Evolutionary conservation across 2,888 invertebrate genomes (phyloP).

Genomic region (Entomobrya multifasciata): DNA sequence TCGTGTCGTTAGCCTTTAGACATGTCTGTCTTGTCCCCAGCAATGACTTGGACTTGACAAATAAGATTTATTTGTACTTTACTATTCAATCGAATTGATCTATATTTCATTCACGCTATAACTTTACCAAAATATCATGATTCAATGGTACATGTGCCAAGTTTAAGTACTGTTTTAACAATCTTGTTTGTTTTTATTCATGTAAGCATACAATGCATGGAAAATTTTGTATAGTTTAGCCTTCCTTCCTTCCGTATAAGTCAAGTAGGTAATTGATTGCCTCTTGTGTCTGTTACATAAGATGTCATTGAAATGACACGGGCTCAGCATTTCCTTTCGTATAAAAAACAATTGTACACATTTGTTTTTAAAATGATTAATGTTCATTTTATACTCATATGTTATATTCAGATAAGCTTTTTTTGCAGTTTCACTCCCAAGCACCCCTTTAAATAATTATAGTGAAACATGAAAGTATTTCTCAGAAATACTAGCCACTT

Average conservation of each 20-base stretch:
- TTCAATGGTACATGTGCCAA: slow-evolving; percentile 5
- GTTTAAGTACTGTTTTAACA: neutral
- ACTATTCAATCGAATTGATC: neutral
- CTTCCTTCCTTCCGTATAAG: neutral
- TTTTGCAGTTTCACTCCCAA: no score
- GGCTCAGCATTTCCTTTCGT: neutral
- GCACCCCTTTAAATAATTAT: no score
- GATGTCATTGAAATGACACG: neutral
- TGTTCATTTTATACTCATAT: no score
- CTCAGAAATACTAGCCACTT: no score
- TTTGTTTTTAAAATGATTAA: no score
- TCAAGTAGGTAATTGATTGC: neutral
- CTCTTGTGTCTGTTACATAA: neutral
- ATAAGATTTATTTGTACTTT: neutral
- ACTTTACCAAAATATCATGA: neutral
- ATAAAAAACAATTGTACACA: neutral
- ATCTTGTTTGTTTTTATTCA: neutral
- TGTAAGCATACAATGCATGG: no score
- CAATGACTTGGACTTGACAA: no score
- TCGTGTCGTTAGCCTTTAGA: no score
- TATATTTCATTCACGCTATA: neutral
- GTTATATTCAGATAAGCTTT: no score
- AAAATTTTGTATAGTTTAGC: no score
- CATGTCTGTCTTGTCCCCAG: no score
- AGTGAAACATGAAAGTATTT: no score